phyloP scores from a whole-genome alignment of 2,797 vertebrate species.

The Alcedo quadribrachys region DNA sequence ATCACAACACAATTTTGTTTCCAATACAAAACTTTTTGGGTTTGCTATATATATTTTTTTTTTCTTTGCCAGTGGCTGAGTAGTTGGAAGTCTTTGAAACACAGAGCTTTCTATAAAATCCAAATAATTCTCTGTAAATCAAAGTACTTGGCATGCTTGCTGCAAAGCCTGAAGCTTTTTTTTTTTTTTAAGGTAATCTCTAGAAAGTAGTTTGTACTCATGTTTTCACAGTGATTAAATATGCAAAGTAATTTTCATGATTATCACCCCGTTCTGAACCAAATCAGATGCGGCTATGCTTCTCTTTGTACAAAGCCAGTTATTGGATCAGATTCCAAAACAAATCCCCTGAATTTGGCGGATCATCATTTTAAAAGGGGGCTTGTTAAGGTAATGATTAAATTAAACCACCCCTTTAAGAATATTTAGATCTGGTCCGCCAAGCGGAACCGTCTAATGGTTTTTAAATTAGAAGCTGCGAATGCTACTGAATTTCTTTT shows the following conservation, averaged over 20 bases:
- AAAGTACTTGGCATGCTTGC: conserved; percentile 79
- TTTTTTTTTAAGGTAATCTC: conserved; percentile 82
- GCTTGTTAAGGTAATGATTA: conserved; percentile 98
- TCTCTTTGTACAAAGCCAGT: conserved; percentile 85
- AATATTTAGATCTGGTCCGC: conserved; percentile 93
- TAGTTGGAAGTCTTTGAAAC: conserved; percentile 77
- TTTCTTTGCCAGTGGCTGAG: conserved; percentile 64
- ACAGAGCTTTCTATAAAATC: conserved; percentile 75
- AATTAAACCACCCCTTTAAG: conserved; percentile 98
- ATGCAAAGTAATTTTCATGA: conserved; percentile 91
- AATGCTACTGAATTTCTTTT: conserved; percentile 79
- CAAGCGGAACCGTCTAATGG: conserved; percentile 94
- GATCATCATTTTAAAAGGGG: conserved; percentile 95
- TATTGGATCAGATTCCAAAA: conserved; percentile 93
- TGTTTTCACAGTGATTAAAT: conserved; percentile 89
- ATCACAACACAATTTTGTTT: not conserved
- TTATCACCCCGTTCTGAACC: conserved; percentile 86
- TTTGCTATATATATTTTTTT: conserved; percentile 28
- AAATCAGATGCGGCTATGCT: conserved; percentile 84
- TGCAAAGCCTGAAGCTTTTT: conserved; percentile 75
- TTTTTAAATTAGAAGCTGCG: conserved; percentile 89
- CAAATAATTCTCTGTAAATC: conserved; percentile 79
- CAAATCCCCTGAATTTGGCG: conserved; percentile 91
- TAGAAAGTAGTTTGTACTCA: conserved; percentile 81
- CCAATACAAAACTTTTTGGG: conserved; percentile 36